Percentiles rank a stretch among this genome's conserved stretches.
phyloP scores from a whole-genome alignment of 2,797 vertebrate species.

The Coluber constrictor region DNA sequence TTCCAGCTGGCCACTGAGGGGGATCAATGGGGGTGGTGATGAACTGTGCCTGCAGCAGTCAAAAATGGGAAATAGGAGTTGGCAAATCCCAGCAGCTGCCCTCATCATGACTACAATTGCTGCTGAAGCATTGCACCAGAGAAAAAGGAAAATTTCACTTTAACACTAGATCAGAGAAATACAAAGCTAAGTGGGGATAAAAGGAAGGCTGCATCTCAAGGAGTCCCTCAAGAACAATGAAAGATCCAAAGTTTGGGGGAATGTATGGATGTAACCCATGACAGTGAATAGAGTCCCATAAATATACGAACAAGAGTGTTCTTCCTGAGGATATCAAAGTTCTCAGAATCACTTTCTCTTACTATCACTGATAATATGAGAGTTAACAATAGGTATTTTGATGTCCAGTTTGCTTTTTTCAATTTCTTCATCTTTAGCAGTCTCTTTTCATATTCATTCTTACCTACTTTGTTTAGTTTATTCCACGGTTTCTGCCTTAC shows the following conservation, averaged over 20 bases:
- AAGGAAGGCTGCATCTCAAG: background rate
- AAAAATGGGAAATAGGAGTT: background rate
- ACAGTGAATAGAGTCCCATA: background rate
- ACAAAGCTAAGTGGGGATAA: background rate
- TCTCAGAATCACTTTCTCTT: background rate
- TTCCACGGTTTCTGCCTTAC: background rate
- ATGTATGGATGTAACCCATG: background rate
- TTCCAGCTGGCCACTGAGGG: background rate
- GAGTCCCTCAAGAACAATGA: background rate
- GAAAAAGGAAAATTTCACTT: background rate
- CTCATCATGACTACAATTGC: background rate
- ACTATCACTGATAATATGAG: background rate
- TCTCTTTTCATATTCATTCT: background rate
- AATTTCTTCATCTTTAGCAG: background rate
- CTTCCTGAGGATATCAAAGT: background rate
- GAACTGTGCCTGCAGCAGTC: background rate
- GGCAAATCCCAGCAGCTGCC: background rate
- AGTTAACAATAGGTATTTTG: background rate
- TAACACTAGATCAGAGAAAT: background rate
- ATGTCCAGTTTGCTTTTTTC: background rate
- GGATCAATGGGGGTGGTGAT: background rate
- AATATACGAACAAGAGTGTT: background rate
- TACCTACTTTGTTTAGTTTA: background rate
- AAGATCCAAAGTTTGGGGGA: background rate
- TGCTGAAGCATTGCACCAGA: background rate